Evolutionary conservation across 2,888 invertebrate species (phyloP).

Genomic region (Lepidocyrtinus sp.): DNA sequence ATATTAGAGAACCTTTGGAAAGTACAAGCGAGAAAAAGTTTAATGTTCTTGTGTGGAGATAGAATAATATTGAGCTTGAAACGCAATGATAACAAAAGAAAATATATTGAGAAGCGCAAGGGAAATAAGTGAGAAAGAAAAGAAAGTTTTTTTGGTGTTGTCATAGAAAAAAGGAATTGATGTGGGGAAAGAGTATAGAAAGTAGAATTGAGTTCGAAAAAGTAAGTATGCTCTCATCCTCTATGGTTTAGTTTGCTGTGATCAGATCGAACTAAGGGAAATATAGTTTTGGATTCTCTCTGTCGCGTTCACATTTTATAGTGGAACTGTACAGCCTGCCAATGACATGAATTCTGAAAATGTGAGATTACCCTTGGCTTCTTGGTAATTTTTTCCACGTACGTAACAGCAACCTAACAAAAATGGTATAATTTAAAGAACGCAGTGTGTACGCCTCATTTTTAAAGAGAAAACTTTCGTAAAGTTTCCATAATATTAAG

Average conservation of each 20-base stretch:
- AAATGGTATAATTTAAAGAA: neutral
- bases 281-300: conserved; percentile 41
- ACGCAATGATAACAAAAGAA: conserved; percentile 21
- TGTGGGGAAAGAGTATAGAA: conserved; percentile 14
- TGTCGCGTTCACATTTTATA: conserved; percentile 69
- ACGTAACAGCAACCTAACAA: conserved; percentile 29
- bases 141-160: conserved; percentile 42
- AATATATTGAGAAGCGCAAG: conserved; percentile 54
- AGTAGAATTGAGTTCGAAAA: conserved; percentile 15
- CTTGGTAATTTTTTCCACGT: conserved; percentile 70
- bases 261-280: conserved; percentile 1
- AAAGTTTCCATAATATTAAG: neutral
- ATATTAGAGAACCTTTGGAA: too few species aligned
- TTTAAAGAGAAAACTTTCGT: neutral
- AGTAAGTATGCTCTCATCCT: neutral
- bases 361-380: conserved; percentile 68
- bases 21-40: too few species aligned
- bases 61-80: too few species aligned
- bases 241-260: conserved; percentile 17
- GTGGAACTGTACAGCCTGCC: conserved; percentile 64
- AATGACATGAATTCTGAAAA: conserved; percentile 71
- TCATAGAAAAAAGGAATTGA: conserved; percentile 8
- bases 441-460: neutral
- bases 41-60: too few species aligned
- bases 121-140: conserved; percentile 40